Evolutionary conservation across 2,113 vertebrate species (phyloP).

Genomic region (Tringa solitaria): DNA sequence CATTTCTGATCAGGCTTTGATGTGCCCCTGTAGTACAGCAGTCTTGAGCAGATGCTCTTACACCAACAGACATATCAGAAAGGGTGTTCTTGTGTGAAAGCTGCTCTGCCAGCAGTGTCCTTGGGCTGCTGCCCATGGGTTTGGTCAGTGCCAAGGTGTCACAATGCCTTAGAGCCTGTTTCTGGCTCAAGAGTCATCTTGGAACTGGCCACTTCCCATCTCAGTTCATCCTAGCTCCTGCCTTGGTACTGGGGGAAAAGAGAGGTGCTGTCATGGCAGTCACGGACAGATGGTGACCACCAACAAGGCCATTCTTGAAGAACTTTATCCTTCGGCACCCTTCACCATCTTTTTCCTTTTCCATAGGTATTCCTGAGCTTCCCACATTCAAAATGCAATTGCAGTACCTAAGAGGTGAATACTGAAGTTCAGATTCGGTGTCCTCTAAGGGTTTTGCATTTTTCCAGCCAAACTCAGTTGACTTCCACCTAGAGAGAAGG

Average conservation of each 20-base stretch:
- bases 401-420: too few relatives aligned
- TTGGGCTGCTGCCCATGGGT: not conserved
- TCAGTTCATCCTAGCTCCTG: not conserved
- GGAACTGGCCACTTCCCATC: not conserved
- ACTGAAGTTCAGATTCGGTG: not conserved
- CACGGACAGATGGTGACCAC: not conserved
- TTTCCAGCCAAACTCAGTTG: not conserved
- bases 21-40: not conserved
- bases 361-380: not conserved
- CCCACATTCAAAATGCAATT: not conserved
- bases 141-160: not conserved
- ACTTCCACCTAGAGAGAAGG: not conserved
- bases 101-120: not conserved
- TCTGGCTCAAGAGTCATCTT: not conserved
- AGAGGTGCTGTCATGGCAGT: not conserved
- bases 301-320: not conserved
- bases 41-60: not conserved
- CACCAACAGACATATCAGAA: rapidly evolving
- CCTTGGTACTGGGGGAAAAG: rapidly evolving
- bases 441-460: not conserved
- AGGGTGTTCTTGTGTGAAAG: not conserved
- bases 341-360: not conserved
- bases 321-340: not conserved
- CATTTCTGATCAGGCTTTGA: not conserved
- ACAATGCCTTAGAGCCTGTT: not conserved